These are phyloP conservation scores for Cranoglanis bouderius DNA, from an alignment of 2,113 vertebrate species.

Conservation along the genomic window DNA sequence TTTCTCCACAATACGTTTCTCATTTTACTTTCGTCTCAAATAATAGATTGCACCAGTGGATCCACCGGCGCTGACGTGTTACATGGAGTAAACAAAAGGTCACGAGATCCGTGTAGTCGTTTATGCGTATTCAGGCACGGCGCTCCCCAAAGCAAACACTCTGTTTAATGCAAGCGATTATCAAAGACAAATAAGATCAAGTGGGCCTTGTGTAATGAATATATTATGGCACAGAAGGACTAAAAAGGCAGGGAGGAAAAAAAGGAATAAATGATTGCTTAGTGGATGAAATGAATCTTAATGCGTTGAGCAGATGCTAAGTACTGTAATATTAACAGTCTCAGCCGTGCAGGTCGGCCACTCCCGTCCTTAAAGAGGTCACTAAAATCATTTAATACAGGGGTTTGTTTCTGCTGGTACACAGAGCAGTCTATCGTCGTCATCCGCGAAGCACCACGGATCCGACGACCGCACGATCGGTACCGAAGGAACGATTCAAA, in stretches of 20 bases:
- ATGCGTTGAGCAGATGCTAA: conserved; percentile 40
- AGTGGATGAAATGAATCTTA: conserved; percentile 35
- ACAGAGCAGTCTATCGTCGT: neutral
- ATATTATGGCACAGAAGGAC: conserved; percentile 43
- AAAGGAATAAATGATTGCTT: conserved; percentile 40
- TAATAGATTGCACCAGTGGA: neutral
- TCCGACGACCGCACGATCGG: neutral
- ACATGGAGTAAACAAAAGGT: conserved; percentile 42
- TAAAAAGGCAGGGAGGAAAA: conserved; percentile 34
- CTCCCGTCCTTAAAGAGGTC: conserved; percentile 16
- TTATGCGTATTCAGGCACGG: conserved; percentile 26
- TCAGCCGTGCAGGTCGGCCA: conserved; percentile 37
- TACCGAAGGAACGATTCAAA: neutral
- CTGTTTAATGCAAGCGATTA: conserved; percentile 52
- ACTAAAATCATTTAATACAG: neutral
- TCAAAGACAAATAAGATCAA: conserved; percentile 55
- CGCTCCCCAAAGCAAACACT: conserved; percentile 48
- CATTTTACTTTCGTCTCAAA: neutral
- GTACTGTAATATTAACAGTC: conserved; percentile 45
- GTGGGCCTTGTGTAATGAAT: conserved; percentile 47
- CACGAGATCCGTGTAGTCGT: conserved; percentile 30
- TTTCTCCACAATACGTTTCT: neutral
- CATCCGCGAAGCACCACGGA: neutral
- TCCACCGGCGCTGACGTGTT: neutral
- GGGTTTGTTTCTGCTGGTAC: neutral